Base-by-base conservation (phyloP, 2,797 vertebrate species). In the Carapus acus region DNA sequence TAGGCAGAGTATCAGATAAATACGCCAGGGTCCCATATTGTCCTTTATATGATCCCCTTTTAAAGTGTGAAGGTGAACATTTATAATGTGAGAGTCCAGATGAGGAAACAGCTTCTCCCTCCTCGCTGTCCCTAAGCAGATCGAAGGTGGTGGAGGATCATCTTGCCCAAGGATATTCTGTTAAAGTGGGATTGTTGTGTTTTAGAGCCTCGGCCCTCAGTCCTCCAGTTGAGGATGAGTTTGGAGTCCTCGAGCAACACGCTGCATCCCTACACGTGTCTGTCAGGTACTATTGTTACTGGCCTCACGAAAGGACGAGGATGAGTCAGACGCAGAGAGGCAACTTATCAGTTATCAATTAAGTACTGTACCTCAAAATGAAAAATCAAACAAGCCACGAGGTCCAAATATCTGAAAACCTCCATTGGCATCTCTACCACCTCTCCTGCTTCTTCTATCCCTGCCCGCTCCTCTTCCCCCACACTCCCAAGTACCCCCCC, bases 361-460 rank as follows among this genome's bases (percentile, higher is more conserved):
- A n/a, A n/a, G n/a, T n/a, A n/a, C n/a, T n/a, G n/a, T n/a, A n/a
- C n/a, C n/a, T n/a, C n/a, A n/a, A n/a, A n/a, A n/a, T n/a, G n/a
- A n/a, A n/a, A n/a, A n/a, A n/a, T n/a, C n/a, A n/a, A n/a, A n/a
- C n/a, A n/a, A n/a, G n/a, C n/a, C n/a, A n/a, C n/a, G n/a, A n/a
- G n/a, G n/a, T n/a, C n/a, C n/a, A n/a, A n/a, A n/a, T n/a, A n/a
- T n/a, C n/a, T n/a, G n/a, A n/a, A 62, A 74, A 54, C 53, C 74
- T 2, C 72, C 56, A 55, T 31, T 55, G 69, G 52, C 68, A 62
- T 78, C 69, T 61, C 77, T 52, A 59, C 80, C 62, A n/a, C 61
- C 72, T 62, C 65, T 67, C 73, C 76, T 73, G 74, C 83, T 70
- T 78, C 78, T 83, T 72, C 56, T 71, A 73, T 56, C 75, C 63